Conservation (phyloP, 35 echinoderm and acorn worm genomes). For the Heliocidaris tuberculata region DNA sequence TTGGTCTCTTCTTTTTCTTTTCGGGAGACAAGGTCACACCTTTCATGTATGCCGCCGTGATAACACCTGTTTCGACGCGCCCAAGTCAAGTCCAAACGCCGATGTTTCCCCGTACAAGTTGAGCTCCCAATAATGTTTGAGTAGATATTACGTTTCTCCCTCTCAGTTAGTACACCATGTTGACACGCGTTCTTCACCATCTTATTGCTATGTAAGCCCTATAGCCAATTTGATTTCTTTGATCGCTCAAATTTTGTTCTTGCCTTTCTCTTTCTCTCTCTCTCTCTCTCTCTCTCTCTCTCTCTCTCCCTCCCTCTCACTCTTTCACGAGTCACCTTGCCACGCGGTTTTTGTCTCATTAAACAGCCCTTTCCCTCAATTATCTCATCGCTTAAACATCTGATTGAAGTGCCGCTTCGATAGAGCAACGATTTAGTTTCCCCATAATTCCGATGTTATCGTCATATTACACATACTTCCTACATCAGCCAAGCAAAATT, state of each 20-base stretch:
- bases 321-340: neutral
- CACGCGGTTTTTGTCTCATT: neutral
- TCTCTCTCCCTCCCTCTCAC: neutral
- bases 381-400: slow-evolving; percentile 32
- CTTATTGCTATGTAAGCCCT: slow-evolving; percentile 34
- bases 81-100: slow-evolving; percentile 21
- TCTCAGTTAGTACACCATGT: slow-evolving; percentile 32
- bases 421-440: slow-evolving; percentile 40
- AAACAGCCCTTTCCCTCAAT: slow-evolving; percentile 6
- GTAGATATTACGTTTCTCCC: slow-evolving; percentile 38
- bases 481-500: neutral
- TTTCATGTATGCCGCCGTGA: slow-evolving; percentile 19
- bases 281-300: neutral
- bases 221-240: slow-evolving; percentile 43
- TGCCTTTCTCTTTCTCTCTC: neutral
- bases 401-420: slow-evolving; percentile 26
- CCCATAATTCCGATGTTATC: slow-evolving; percentile 21
- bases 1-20: slow-evolving; percentile 17
- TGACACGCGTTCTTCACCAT: slow-evolving; percentile 26
- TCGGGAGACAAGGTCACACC: neutral
- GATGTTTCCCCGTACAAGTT: slow-evolving; percentile 8
- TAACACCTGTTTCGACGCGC: slow-evolving; percentile 29
- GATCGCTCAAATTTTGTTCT: neutral
- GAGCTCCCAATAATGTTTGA: slow-evolving; percentile 42
- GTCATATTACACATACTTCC: neutral